phyloP scores from a whole-genome alignment of 1,140 invertebrate species.

The Arctopsyche grandis region DNA sequence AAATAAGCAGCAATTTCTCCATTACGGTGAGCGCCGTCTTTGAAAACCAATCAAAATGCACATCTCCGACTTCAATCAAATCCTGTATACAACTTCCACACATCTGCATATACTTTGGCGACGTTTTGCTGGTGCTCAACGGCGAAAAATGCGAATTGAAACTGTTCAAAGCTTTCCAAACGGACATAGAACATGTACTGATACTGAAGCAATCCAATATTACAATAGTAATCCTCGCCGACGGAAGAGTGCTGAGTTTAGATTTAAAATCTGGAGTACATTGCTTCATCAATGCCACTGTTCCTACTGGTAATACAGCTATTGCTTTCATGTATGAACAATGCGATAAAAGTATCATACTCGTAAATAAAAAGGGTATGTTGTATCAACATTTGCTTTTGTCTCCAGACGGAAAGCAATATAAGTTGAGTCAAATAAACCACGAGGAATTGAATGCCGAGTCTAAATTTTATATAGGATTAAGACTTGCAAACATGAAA shows the following conservation, averaged over 20 bases:
- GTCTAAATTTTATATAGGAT: conserved; percentile 30
- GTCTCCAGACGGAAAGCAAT: not conserved
- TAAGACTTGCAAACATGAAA: conserved; percentile 33
- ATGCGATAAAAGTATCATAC: conserved; percentile 32
- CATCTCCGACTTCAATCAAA: conserved; percentile 5
- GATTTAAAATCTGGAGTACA: conserved; percentile 22
- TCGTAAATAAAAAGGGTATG: conserved; percentile 37
- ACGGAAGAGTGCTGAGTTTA: conserved; percentile 30
- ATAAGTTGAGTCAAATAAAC: conserved; percentile 9
- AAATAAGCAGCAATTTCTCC: conserved; percentile 48
- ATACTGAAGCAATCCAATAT: conserved; percentile 27
- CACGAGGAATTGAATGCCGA: conserved; percentile 33
- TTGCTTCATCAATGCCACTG: not conserved
- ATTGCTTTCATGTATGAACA: conserved; percentile 39
- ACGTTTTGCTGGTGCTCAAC: conserved; percentile 35
- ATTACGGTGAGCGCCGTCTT: conserved; percentile 46
- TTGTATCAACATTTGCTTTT: conserved; percentile 31
- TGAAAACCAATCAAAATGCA: conserved; percentile 9
- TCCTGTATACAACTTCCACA: conserved; percentile 39
- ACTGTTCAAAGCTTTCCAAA: conserved; percentile 49
- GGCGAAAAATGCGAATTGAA: conserved; percentile 41
- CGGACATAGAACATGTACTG: conserved; percentile 32
- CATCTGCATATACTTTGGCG: conserved; percentile 48
- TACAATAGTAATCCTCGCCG: conserved; percentile 33
- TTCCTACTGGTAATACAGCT: conserved; percentile 38